These are phyloP conservation scores for Drosophila meridiana DNA, from an alignment of 2,888 invertebrate genomes.

Conservation along the genomic window DNA sequence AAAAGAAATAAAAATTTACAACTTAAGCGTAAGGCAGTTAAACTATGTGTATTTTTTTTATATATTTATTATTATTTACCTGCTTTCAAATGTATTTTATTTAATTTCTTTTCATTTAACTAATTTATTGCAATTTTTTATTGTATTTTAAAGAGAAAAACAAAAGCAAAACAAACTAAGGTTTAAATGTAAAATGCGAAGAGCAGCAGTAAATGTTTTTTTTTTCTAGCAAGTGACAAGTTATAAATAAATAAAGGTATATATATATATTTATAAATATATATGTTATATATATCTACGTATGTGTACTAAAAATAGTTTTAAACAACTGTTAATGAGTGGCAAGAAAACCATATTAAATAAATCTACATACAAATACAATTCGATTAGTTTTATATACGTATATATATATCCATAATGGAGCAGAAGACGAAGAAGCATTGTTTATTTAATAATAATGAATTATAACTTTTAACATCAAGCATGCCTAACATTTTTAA, in stretches of 20 bases:
- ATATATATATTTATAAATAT: conserved; percentile 15
- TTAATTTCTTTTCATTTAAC: conserved; percentile 45
- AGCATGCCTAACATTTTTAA: conserved; percentile 27
- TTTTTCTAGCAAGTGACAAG: conserved; percentile 48
- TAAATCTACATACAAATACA: conserved; percentile 54
- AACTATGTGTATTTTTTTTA: conserved; percentile 39
- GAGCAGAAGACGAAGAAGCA: background rate
- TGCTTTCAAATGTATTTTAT: conserved; percentile 31
- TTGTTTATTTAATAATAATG: conserved; percentile 1
- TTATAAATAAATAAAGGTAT: conserved; percentile 48
- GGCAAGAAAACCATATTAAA: conserved; percentile 41
- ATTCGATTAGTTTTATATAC: conserved; percentile 48
- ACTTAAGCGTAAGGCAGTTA: conserved; percentile 53
- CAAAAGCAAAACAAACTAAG: conserved; percentile 16
- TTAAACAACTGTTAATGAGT: conserved; percentile 54
- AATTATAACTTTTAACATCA: conserved; percentile 15
- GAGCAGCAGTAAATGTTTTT: conserved; percentile 30
- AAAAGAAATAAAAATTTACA: conserved; percentile 35
- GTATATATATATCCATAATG: background rate
- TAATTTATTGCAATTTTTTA: conserved; percentile 66
- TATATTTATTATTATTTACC: conserved; percentile 42
- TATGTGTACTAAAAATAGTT: conserved; percentile 52
- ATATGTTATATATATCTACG: conserved; percentile 34
- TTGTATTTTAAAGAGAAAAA: conserved; percentile 46
- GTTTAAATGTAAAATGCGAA: conserved; percentile 33